These are phyloP conservation scores for Hippocampus kuda DNA, from an alignment of 2,797 vertebrate species.

Conservation along the genomic window DNA sequence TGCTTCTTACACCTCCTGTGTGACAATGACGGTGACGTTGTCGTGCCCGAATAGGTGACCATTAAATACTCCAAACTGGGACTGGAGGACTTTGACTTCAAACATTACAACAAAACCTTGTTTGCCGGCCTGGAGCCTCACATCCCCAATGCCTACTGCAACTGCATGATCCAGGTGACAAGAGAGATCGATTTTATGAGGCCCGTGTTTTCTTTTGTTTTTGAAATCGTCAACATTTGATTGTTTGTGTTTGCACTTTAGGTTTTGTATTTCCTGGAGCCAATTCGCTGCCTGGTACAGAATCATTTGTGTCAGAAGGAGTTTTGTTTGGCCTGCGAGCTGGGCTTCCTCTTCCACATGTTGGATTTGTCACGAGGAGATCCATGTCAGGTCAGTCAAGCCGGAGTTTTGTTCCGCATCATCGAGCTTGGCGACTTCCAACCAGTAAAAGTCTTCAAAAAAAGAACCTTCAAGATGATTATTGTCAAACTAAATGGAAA, in stretches of 20 bases:
- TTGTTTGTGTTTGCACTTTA: constrained; percentile 28
- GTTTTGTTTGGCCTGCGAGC: constrained; percentile 94
- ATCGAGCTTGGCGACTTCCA: neutral
- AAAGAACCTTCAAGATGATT: too few species aligned
- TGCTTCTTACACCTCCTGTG: neutral
- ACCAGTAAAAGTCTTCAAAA: too few species aligned
- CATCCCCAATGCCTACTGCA: constrained; percentile 98
- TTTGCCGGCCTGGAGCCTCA: constrained; percentile 96
- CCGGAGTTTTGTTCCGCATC: neutral
- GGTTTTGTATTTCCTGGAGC: constrained; percentile 95
- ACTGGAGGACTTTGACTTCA: constrained; percentile 97
- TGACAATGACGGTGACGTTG: neutral
- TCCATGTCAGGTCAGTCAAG: constrained; percentile 78
- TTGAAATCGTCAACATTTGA: neutral
- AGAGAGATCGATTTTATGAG: too few species aligned
- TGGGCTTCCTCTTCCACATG: constrained; percentile 98
- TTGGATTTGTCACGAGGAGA: constrained; percentile 92
- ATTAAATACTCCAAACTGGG: constrained; percentile 99
- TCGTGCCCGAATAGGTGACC: constrained; percentile 73
- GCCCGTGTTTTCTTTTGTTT: neutral
- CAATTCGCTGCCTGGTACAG: constrained; percentile 89
- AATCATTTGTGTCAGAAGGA: constrained; percentile 98
- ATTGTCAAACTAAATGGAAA: too few species aligned
- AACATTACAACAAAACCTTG: constrained; percentile 96
- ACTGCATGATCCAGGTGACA: constrained; percentile 93